Base-by-base conservation (phyloP, 2,113 vertebrate species). In the Capra hircus region DNA sequence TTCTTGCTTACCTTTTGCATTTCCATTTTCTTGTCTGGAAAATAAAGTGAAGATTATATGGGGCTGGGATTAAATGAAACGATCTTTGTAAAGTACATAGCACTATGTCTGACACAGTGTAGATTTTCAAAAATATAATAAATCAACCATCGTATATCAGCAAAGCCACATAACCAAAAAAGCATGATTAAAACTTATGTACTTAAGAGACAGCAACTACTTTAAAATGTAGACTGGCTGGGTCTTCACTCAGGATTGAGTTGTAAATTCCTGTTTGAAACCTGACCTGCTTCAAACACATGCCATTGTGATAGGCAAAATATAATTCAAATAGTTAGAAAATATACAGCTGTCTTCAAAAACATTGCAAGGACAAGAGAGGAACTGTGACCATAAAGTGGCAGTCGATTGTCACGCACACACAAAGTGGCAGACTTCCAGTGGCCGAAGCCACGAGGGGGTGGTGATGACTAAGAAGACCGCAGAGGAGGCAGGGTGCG, bases 401-500 rank as follows among this genome's bases (percentile, higher is more conserved):
- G 33, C 43, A 21, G 3, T 28, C 55, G 12, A 8, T 15, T 8
- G 30, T 9, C 71, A 80, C 3, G n/a, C 33, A 74, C 15, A 81
- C n/a, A 53, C 27, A 3, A 30, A 55, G 60, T 30, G n/a, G 23
- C 59, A 67, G 50, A 48, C 33, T 43, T 27, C 57, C 13, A 53
- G 53, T 1, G 53, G 28, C 21, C 6, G 17, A 88, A 78, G 27
- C 30, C 19, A 17, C 19, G 33, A 57, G 53, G 23, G 11, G 4
- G 7, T 15, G 3, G 3, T 67, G 55, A 17, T 6, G 55, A 82
- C 36, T 11, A 5, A 67, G 71, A 82, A 2, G 2, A 12, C 3
- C 15, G 11, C 5, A 3, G 1, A 5, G 27, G 36, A 91, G 59
- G 33, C 2, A 1, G 21, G 48, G 23, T 3, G 28, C 1, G 2